These are phyloP conservation scores for Phodopus roborovskii DNA, from an alignment of 2,113 vertebrate species.

Conservation along the genomic window DNA sequence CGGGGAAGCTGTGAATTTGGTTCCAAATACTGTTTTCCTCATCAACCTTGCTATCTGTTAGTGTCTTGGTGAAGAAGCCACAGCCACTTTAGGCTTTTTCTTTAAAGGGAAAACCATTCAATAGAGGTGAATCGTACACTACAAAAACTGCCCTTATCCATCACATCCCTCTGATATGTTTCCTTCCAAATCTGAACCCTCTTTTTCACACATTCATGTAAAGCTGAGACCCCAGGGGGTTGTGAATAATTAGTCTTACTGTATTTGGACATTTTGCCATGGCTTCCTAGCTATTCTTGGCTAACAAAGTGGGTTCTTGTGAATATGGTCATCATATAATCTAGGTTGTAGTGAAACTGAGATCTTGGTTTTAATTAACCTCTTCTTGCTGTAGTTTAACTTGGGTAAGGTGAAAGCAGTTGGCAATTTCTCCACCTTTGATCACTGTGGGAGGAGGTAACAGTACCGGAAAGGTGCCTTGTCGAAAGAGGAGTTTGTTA, in stretches of 20 bases:
- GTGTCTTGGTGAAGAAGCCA: conserved; percentile 18
- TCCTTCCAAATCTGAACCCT: conserved; percentile 53
- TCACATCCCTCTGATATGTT: background rate
- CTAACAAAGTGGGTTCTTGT: conserved; percentile 44
- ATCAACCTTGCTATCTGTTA: background rate
- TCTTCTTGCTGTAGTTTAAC: background rate
- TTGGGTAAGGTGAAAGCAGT: background rate
- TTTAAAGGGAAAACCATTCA: conserved; percentile 26
- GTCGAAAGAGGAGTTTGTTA: background rate
- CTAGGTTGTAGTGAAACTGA: background rate
- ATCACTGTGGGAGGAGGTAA: background rate
- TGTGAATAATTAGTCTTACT: conserved; percentile 24
- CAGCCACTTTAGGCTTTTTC: conserved; percentile 2
- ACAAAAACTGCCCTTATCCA: conserved; percentile 39
- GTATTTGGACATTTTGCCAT: conserved; percentile 36
- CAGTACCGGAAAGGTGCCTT: background rate
- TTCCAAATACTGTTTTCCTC: background rate
- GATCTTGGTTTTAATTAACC: background rate
- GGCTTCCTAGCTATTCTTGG: background rate
- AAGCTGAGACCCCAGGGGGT: conserved; percentile 33
- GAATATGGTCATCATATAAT: background rate
- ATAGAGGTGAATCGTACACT: conserved; percentile 5
- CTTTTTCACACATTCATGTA: conserved; percentile 32
- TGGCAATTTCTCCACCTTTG: background rate
- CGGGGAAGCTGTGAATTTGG: background rate